Base-by-base conservation (phyloP, 2,113 vertebrate species). In the Silurus meridionalis region DNA sequence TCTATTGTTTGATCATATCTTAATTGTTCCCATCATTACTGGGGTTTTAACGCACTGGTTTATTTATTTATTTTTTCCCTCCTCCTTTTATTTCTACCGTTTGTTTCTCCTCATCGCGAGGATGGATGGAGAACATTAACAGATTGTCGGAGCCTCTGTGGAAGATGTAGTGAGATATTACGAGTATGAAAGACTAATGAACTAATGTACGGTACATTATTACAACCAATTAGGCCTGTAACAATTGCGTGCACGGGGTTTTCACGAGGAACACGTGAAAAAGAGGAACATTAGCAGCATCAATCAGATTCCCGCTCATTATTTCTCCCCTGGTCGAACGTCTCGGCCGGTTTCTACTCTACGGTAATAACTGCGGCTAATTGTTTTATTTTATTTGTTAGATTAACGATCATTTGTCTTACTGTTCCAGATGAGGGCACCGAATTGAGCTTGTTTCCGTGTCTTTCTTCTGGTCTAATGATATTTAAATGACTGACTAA, bases 141-240 rank as follows among this genome's bases (percentile, higher is more conserved):
- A 61, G 83, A 74, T 28, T 17, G 63, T 66, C 25, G 74, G 15
- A 75, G 74, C 61, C 61, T 46, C 60, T 0, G 48, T 52, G 57
- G 80, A 21, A 85, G 82, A 80, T 64, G 83, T 55, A 57, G 69
- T 46, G 55, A 77, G 71, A 78, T 84, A 85, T 89, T 79, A 85
- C 83, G 57, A 58, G 8, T 80, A 61, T 80, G 61, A 75, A 80
- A 74, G 81, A 74, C n/a, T 60, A 80, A 55, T 69, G 58, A 87
- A 83, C 46, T 87, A 82, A 46, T 50, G 17, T 75, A 55, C 52
- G 8, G 82, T 55, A 67, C 84, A 74, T 87, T 75, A 85, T 85
- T 72, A 84, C 15, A 48, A 57, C 25, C 77, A 85, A 83, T 83
- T 67, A 89, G 57, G 84, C 69, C 60, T 25, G 55, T 83, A 66